A percentile compares a stretch with the other conserved stretches of the same genome.
Evolutionary conservation across 2,888 invertebrate genomes (phyloP).

Genomic region (Thymelicus acteon): DNA sequence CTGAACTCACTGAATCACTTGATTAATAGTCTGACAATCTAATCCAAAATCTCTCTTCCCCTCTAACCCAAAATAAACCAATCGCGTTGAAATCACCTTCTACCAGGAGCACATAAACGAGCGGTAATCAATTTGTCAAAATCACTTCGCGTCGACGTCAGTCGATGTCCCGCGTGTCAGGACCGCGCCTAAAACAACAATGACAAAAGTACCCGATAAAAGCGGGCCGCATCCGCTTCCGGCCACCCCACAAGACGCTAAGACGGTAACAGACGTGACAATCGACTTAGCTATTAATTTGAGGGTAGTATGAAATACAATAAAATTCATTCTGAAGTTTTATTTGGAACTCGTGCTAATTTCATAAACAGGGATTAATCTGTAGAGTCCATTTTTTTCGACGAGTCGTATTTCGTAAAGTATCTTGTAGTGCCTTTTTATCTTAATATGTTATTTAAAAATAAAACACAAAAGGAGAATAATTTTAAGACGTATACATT

Average conservation of each 20-base stretch:
- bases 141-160: conserved; percentile 42
- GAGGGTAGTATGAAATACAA: background rate
- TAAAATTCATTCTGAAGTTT: background rate
- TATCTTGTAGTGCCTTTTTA: too few relatives aligned
- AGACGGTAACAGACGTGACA: conserved; percentile 42
- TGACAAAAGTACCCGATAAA: conserved; percentile 56
- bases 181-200: conserved; percentile 58
- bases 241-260: conserved; percentile 67
- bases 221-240: conserved; percentile 71
- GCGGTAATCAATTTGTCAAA: conserved; percentile 38
- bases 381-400: too few relatives aligned
- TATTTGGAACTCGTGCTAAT: too few relatives aligned
- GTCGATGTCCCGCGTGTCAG: conserved; percentile 51
- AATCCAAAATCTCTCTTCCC: conserved; percentile 13
- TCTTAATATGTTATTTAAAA: too few relatives aligned
- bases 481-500: too few relatives aligned
- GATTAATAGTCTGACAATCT: conserved; percentile 11
- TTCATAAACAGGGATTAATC: too few relatives aligned
- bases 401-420: too few relatives aligned
- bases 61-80: conserved; percentile 19
- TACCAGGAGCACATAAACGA: conserved; percentile 32
- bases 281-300: conserved; percentile 35
- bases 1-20: conserved; percentile 3
- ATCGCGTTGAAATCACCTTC: conserved; percentile 22
- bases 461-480: too few relatives aligned